A percentile compares a stretch with the other conserved stretches of the same genome.
Conservation (phyloP, 2,797 vertebrate genomes). For the Phalanger gymnotis region DNA sequence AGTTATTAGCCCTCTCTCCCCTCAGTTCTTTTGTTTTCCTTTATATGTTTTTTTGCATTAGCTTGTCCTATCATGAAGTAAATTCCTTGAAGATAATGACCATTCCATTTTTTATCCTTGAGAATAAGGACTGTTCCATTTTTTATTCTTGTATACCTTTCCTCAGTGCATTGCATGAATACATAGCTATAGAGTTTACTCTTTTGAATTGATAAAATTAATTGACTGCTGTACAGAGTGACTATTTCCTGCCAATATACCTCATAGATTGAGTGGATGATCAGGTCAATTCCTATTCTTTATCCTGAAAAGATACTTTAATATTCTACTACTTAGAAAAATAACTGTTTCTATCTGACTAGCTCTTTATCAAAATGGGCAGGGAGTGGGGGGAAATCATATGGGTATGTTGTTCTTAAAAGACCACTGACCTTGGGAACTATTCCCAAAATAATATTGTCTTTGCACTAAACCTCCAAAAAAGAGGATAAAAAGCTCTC, state of each 20-base stretch:
- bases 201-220: neutral
- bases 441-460: neutral
- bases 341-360: neutral
- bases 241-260: conserved; percentile 55
- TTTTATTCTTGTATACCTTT: neutral
- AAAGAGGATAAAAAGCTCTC: neutral
- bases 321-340: conserved; percentile 16
- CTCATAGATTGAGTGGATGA: neutral
- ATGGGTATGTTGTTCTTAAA: neutral
- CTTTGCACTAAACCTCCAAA: neutral
- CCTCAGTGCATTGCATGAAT: neutral
- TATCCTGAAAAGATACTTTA: neutral
- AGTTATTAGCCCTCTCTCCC: neutral
- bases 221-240: neutral
- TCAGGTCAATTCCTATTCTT: neutral
- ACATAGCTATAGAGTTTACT: neutral
- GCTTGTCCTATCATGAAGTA: neutral
- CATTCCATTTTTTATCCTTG: neutral
- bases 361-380: conserved; percentile 26
- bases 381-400: neutral
- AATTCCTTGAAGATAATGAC: neutral
- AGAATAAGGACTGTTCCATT: neutral
- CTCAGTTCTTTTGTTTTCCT: neutral
- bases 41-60: no score
- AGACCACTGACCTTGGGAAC: neutral